Evolutionary conservation across 1,140 invertebrate genomes (phyloP).

Genomic region (Sarcophaga bullata): DNA sequence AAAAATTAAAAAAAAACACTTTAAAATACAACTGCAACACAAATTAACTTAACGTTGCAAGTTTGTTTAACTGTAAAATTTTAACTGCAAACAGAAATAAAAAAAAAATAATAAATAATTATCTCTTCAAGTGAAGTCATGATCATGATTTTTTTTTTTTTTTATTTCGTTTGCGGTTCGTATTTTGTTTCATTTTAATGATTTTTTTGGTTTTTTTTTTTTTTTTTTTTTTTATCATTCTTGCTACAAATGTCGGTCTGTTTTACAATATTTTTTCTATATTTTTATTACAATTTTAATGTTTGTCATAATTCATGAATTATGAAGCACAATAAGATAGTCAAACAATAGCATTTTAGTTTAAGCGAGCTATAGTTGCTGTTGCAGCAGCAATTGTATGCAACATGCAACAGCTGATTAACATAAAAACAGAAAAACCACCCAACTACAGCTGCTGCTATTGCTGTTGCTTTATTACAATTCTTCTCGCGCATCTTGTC

Average conservation of each 20-base stretch:
- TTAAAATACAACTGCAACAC: neutral
- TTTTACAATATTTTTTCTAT: conserved; percentile 14
- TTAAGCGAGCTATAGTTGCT: neutral
- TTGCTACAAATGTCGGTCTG: neutral
- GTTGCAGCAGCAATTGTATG: neutral
- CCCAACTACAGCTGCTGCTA: no score
- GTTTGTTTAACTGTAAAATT: conserved; percentile 9
- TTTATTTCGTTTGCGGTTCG: neutral
- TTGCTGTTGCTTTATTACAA: no score
- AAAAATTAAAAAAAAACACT: neutral
- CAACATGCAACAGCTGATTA: conserved; percentile 26
- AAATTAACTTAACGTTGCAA: neutral
- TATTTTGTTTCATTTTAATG: conserved; percentile 5
- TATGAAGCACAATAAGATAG: neutral
- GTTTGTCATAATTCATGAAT: conserved; percentile 22
- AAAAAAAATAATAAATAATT: neutral
- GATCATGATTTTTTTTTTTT: neutral
- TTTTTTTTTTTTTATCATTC: no score
- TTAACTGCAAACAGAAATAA: no score
- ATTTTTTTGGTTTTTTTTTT: neutral
- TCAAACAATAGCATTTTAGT: neutral
- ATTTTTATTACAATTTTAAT: neutral
- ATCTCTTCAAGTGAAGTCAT: neutral
- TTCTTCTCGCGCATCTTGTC: no score
- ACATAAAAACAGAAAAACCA: neutral